Percentiles rank a stretch among this genome's conserved stretches.
Evolutionary conservation across 2,113 vertebrate genomes (phyloP).

Genomic region (Sisor rabdophorus): DNA sequence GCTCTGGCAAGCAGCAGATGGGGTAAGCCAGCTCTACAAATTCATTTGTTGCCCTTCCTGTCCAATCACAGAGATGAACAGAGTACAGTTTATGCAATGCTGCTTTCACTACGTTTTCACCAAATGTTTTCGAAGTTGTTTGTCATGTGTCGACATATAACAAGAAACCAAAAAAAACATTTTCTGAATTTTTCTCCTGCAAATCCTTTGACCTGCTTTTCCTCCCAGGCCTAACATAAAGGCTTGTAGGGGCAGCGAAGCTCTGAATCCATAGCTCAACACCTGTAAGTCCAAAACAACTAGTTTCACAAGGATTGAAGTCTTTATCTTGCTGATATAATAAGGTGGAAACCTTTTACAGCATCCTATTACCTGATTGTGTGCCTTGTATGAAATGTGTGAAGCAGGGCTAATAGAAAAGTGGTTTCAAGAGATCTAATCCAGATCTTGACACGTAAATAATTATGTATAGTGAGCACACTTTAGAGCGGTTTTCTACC

Average conservation of each 20-base stretch:
- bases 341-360: slow-evolving; percentile 58
- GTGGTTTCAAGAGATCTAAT: slow-evolving; percentile 40
- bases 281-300: slow-evolving; percentile 98
- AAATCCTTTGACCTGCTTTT: slow-evolving; percentile 99
- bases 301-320: slow-evolving; percentile 90
- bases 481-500: not conserved
- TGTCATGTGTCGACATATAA: slow-evolving; percentile 51
- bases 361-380: slow-evolving; percentile 45
- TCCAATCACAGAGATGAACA: slow-evolving; percentile 60
- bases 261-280: slow-evolving; percentile 97
- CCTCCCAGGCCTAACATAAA: slow-evolving; percentile 99
- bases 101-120: slow-evolving; percentile 54
- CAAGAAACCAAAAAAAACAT: slow-evolving; percentile 60
- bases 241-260: slow-evolving; percentile 99
- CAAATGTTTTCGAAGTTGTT: slow-evolving; percentile 55
- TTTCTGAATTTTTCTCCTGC: slow-evolving; percentile 68
- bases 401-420: slow-evolving; percentile 20
- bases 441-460: not conserved
- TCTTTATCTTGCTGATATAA: slow-evolving; percentile 71
- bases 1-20: slow-evolving; percentile 60
- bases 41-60: slow-evolving; percentile 62
- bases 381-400: slow-evolving; percentile 35
- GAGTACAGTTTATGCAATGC: slow-evolving; percentile 53
- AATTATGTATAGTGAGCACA: not conserved
- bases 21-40: slow-evolving; percentile 78